Percentiles rank a stretch among this genome's conserved stretches.
phyloP scores from a whole-genome alignment of 2,888 invertebrate genomes.

The Myathropa florea region DNA sequence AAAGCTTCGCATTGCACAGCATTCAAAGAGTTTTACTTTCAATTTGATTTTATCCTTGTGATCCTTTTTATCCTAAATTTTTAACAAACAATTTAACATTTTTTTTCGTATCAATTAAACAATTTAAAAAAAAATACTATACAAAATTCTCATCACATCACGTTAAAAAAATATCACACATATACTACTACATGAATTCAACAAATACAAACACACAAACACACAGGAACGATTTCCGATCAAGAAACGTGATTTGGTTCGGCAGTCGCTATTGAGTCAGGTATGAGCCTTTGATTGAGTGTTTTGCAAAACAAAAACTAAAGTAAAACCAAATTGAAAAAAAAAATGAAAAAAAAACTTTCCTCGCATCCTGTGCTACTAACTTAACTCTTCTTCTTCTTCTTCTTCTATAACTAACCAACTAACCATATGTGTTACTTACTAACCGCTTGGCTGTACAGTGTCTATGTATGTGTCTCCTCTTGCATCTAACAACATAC shows the following conservation, averaged over 20 bases:
- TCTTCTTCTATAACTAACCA: constrained; percentile 15
- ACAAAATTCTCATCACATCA: constrained; percentile 48
- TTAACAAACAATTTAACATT: neutral
- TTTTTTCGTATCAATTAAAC: constrained; percentile 9
- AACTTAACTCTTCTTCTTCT: constrained; percentile 12
- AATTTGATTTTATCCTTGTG: constrained; percentile 12
- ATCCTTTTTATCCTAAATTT: constrained; percentile 7
- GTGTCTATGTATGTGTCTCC: neutral
- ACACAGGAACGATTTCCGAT: constrained; percentile 89
- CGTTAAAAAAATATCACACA: constrained; percentile 51
- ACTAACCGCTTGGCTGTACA: constrained; percentile 38
- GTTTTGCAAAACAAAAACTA: constrained; percentile 50
- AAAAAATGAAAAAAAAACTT: constrained; percentile 2
- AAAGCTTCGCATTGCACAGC: constrained; percentile 61
- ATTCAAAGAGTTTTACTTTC: neutral
- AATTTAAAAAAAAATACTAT: constrained; percentile 13
- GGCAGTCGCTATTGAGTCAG: constrained; percentile 81
- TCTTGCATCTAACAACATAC: constrained; percentile 5
- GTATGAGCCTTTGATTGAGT: constrained; percentile 73
- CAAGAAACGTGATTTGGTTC: constrained; percentile 91
- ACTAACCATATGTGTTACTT: constrained; percentile 24
- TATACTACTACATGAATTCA: constrained; percentile 47
- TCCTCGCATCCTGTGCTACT: constrained; percentile 31
- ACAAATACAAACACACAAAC: constrained; percentile 52
- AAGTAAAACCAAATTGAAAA: neutral